Evolutionary conservation across 2,797 vertebrate genomes (phyloP).

Genomic region (Philypnodon macrostomus): DNA sequence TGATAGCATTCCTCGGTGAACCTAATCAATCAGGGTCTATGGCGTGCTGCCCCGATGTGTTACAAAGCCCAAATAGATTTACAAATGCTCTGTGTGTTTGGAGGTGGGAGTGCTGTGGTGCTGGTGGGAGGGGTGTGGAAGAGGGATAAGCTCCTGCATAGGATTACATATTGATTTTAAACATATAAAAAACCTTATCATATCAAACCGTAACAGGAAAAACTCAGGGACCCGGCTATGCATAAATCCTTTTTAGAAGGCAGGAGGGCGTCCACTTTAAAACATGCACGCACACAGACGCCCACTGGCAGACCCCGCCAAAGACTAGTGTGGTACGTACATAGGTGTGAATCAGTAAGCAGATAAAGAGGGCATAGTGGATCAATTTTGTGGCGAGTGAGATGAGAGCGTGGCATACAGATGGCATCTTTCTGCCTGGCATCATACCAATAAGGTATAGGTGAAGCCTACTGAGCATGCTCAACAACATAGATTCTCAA

Average conservation of each 20-base stretch:
- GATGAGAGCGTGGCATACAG: constrained; percentile 78
- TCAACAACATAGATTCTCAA: constrained; percentile 32
- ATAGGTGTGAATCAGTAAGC: constrained; percentile 72
- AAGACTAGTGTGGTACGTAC: constrained; percentile 70
- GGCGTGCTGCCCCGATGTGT: constrained; percentile 86
- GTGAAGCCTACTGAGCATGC: constrained; percentile 47
- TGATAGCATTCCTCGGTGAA: constrained; percentile 93
- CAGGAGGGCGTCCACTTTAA: constrained; percentile 86
- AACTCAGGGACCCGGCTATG: constrained; percentile 93
- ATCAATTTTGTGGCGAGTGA: constrained; percentile 88
- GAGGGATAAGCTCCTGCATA: constrained; percentile 99
- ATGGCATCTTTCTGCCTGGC: constrained; percentile 69
- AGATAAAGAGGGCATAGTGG: constrained; percentile 81
- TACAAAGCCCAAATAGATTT: constrained; percentile 99
- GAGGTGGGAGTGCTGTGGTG: constrained; percentile 35
- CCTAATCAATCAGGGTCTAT: constrained; percentile 97
- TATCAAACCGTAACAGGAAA: constrained; percentile 98
- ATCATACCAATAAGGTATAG: constrained; percentile 49
- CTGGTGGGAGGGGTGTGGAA: constrained; percentile 75
- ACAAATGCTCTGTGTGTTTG: constrained; percentile 86
- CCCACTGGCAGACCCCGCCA: constrained; percentile 63
- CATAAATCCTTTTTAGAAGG: constrained; percentile 98
- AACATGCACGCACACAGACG: constrained; percentile 62
- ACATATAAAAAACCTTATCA: constrained; percentile 99
- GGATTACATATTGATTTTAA: constrained; percentile 99